Conservation (phyloP, 2,797 vertebrate species). For the Artibeus jamaicensis region DNA sequence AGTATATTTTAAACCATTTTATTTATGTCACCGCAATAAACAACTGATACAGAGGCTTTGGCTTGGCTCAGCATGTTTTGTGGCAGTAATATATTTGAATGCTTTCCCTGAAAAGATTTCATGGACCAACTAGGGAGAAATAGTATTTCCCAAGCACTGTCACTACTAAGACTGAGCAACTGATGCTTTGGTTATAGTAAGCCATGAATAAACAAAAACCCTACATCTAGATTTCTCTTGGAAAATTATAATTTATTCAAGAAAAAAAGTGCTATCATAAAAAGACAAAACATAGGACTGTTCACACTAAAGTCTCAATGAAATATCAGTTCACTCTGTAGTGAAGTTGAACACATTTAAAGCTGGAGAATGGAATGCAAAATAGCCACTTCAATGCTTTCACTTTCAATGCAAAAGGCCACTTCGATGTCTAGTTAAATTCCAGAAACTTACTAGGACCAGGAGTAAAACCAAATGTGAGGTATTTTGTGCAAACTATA, state of each 20-base stretch:
- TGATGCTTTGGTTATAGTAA: background rate
- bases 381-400: background rate
- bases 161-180: background rate
- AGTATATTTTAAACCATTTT: background rate
- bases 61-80: background rate
- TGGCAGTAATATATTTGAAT: background rate
- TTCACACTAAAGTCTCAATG: background rate
- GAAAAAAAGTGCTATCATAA: background rate
- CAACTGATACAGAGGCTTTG: background rate
- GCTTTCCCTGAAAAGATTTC: background rate
- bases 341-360: background rate
- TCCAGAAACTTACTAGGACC: background rate
- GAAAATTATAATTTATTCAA: background rate
- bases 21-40: background rate
- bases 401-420: too few species aligned
- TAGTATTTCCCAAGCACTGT: background rate
- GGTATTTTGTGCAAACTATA: background rate
- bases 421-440: background rate
- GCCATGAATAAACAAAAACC: background rate
- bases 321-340: background rate
- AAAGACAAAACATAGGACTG: background rate
- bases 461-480: accelerated
- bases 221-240: background rate
- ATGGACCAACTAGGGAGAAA: background rate
- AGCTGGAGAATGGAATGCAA: background rate